These are phyloP conservation scores for Synanthedon vespiformis DNA, from an alignment of 2,888 invertebrate genomes.

Conservation along the genomic window DNA sequence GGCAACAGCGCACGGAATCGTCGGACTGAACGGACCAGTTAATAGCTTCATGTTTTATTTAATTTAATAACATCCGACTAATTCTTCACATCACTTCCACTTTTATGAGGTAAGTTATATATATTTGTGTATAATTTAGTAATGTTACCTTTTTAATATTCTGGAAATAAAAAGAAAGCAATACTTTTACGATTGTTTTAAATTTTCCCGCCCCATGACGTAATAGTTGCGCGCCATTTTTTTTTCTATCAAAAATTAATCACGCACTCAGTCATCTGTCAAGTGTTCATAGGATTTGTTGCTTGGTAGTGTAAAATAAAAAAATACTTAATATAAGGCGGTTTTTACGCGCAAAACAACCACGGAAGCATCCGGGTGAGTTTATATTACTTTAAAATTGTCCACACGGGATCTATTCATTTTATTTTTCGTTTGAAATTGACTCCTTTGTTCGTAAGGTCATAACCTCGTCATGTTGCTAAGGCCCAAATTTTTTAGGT, in stretches of 20 bases:
- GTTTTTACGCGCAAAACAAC: conserved; percentile 37
- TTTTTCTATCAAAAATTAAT: conserved; percentile 6
- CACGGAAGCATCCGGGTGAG: conserved; percentile 68
- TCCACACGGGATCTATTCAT: conserved; percentile 11
- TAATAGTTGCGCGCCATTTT: conserved; percentile 52
- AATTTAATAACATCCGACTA: background rate
- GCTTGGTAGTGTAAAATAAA: conserved; percentile 40
- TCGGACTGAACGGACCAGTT: conserved; percentile 35
- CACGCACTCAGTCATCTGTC: conserved; percentile 54
- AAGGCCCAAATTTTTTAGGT: conserved; percentile 41
- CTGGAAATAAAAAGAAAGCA: conserved; percentile 11
- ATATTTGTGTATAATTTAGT: background rate
- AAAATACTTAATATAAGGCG: conserved; percentile 36
- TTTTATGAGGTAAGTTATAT: background rate
- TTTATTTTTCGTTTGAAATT: conserved; percentile 17
- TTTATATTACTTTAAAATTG: conserved; percentile 16
- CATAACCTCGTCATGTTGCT: conserved; percentile 27
- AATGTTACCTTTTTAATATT: background rate
- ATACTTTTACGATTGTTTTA: conserved; percentile 30
- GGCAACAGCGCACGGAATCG: conserved; percentile 60
- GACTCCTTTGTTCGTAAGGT: conserved; percentile 17
- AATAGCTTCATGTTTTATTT: background rate
- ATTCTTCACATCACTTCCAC: background rate
- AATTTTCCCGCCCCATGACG: conserved; percentile 62
- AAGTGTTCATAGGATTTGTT: conserved; percentile 34